Evolutionary conservation across 2,797 vertebrate genomes (phyloP).

Genomic region (Neosilurus hyrtlii): DNA sequence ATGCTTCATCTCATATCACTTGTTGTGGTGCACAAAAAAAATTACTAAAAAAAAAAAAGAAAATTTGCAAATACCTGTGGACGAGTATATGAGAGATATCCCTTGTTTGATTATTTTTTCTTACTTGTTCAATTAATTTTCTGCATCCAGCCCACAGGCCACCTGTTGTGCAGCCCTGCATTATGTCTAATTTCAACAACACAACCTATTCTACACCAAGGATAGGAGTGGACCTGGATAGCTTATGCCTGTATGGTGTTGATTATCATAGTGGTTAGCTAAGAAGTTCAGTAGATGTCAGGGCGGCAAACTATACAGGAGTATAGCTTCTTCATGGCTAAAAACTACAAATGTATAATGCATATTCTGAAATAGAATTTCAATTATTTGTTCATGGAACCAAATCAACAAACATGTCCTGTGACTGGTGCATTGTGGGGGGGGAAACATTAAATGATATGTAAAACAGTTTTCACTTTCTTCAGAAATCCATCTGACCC

Average conservation of each 20-base stretch:
- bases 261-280: not conserved
- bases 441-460: not conserved
- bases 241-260: not conserved
- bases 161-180: not conserved
- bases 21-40: too few relatives aligned
- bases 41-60: too few relatives aligned
- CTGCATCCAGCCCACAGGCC: not conserved
- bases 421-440: too few relatives aligned
- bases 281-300: not conserved
- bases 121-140: not conserved
- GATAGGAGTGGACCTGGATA: not conserved
- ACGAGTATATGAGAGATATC: not conserved
- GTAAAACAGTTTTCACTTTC: not conserved
- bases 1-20: too few relatives aligned
- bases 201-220: not conserved
- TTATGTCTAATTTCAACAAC: constrained; percentile 1
- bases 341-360: not conserved
- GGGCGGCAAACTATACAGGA: not conserved
- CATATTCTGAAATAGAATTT: not conserved
- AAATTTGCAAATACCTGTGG: too few relatives aligned
- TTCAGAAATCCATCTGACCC: not conserved
- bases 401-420: not conserved
- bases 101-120: not conserved
- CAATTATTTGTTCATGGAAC: not conserved
- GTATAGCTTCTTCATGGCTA: not conserved